Percentiles rank a stretch among this genome's conserved stretches.
Conservation (phyloP, 2,888 invertebrate species). For the Limnephilus lunatus region DNA sequence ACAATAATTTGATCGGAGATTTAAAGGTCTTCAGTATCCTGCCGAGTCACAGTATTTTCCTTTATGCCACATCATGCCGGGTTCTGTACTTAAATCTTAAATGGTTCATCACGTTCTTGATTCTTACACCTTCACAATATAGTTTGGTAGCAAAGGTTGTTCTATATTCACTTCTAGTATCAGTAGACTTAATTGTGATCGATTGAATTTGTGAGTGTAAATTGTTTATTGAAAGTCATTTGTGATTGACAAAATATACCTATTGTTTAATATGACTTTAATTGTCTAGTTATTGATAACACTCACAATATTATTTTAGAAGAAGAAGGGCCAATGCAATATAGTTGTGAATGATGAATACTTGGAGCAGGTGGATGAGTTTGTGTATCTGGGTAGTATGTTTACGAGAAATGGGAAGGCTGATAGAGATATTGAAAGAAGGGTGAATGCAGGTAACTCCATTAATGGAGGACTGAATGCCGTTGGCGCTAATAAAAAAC, state of each 20-base stretch:
- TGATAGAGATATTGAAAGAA: too few relatives aligned
- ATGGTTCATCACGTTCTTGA: background rate
- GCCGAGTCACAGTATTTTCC: background rate
- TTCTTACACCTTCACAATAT: background rate
- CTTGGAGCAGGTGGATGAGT: too few relatives aligned
- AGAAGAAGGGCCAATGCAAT: background rate
- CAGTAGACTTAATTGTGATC: conserved; percentile 2
- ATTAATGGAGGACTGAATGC: too few relatives aligned
- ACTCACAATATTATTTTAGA: background rate
- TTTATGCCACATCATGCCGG: background rate
- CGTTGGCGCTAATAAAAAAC: too few relatives aligned
- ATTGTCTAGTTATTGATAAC: background rate
- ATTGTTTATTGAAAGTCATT: background rate
- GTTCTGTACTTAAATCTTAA: background rate
- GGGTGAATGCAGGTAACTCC: too few relatives aligned
- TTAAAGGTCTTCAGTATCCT: background rate
- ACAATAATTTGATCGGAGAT: conserved; percentile 12
- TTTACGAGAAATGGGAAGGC: too few relatives aligned
- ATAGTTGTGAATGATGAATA: too few relatives aligned
- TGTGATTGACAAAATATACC: background rate
- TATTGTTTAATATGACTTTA: background rate
- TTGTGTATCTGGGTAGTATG: too few relatives aligned
- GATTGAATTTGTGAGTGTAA: background rate
- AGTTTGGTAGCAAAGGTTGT: background rate
- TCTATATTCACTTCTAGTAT: background rate